Percentiles rank a stretch among this genome's conserved stretches.
Evolutionary conservation across 2,888 invertebrate species (phyloP).

Genomic region (Agriopis marginaria): DNA sequence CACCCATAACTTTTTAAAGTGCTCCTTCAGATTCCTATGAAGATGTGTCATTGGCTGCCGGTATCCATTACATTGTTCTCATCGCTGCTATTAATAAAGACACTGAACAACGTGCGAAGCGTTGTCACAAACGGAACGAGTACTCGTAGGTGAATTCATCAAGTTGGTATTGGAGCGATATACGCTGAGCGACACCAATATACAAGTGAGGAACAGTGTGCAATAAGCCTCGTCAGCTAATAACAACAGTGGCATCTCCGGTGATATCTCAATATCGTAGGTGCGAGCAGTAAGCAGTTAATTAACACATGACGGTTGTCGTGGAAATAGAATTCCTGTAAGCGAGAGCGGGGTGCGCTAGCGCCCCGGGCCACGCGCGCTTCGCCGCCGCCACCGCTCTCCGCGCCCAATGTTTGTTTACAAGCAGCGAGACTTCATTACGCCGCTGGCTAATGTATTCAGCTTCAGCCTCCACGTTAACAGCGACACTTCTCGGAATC

Average conservation of each 20-base stretch:
- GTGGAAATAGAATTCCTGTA: constrained; percentile 85
- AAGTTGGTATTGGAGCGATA: constrained; percentile 43
- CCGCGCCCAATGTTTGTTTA: constrained; percentile 80
- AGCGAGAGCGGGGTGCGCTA: constrained; percentile 75
- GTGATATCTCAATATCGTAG: constrained; percentile 85
- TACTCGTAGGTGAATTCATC: constrained; percentile 40
- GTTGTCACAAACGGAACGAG: constrained; percentile 37
- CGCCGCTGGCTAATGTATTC: constrained; percentile 86
- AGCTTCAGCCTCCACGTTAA: constrained; percentile 86
- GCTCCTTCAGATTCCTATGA: constrained; percentile 65
- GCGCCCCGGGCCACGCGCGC: constrained; percentile 69
- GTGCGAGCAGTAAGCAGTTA: constrained; percentile 83
- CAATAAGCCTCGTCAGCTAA: constrained; percentile 82
- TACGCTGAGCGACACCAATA: constrained; percentile 37
- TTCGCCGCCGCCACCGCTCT: constrained; percentile 48
- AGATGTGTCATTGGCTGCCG: constrained; percentile 62
- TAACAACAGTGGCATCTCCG: constrained; percentile 82
- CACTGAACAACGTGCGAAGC: constrained; percentile 27
- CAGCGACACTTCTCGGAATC: constrained; percentile 87
- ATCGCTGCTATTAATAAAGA: constrained; percentile 46
- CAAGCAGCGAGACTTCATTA: constrained; percentile 86
- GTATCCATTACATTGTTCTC: constrained; percentile 49
- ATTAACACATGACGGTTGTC: constrained; percentile 85
- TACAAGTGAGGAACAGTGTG: constrained; percentile 64
- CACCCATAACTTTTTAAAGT: constrained; percentile 65